Evolutionary conservation across 2,888 invertebrate genomes (phyloP), one percentile per base, ranked within the genome.

Genomic region (Sinhomidia bicolor): DNA sequence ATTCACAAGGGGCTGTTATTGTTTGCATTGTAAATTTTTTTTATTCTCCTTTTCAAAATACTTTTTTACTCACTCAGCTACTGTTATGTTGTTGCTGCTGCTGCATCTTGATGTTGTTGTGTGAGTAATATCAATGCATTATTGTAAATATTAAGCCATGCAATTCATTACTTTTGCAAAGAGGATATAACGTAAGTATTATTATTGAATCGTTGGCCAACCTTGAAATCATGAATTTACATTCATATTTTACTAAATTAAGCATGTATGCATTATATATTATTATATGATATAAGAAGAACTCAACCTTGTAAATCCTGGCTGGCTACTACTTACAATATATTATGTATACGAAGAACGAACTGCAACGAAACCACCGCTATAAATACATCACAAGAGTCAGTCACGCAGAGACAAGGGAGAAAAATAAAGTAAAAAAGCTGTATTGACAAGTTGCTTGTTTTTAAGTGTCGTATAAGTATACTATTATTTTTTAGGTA

Each of bases 221-320:
- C 88, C 88, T 88, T 88, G 88, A 88, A 82, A 83, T 57, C 88
- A 88, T 68, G 82, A 65, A 47, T 83, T 78, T 82, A 78, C 88
- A 83, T 86, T 86, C 86, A 86, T 86, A 80, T 80, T 85, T 86
- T 86, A 80, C 74, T 80, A 65, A 82, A 87, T 81, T 79, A 86
- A 57, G 47, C 17, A 80, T 36, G 47, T 26, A 62, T 36, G 79
- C 60, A 1, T 57, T 78, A 51, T 57, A 60, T 60, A 29, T 20
- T 41, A 26, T 10, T 32, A 32, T 17, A 26, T 32, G 14, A 60
- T 29, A 41, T 57, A n/a, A n/a, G n/a, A 51, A 85, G 32, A 41
- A 32, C 36, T 68, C 41, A 85, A 57, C 86, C 86, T 86, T 86
- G 85, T 17, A 78, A 65, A 80, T 80, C 62, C 60, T 80, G 47